Evolutionary conservation across 2,888 invertebrate genomes (phyloP).

Genomic region (Hymenopus coronatus): DNA sequence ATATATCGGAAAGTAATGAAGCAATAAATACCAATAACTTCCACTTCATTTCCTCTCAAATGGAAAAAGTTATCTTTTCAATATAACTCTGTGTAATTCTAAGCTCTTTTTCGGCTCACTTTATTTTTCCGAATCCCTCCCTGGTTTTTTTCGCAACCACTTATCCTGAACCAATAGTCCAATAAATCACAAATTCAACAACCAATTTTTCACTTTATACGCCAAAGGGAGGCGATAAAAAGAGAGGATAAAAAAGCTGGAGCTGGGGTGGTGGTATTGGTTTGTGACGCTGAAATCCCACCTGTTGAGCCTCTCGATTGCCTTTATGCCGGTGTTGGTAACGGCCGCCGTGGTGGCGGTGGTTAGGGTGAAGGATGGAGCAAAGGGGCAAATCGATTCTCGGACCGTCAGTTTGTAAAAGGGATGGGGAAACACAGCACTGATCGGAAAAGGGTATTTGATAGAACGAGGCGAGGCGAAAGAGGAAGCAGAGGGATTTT

Average conservation of each 20-base stretch:
- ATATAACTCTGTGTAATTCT: neutral
- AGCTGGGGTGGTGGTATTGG: constrained; percentile 4
- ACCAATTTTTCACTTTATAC: constrained; percentile 19
- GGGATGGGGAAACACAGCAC: constrained; percentile 1
- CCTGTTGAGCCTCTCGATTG: constrained; percentile 18
- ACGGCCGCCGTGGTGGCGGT: neutral
- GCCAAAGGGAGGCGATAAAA: neutral
- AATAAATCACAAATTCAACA: constrained; percentile 20
- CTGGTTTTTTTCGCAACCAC: neutral
- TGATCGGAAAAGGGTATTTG: constrained; percentile 18
- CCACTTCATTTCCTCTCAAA: neutral
- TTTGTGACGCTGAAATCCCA: constrained; percentile 12
- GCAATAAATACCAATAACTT: neutral
- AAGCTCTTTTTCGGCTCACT: neutral
- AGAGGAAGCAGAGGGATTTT: neutral
- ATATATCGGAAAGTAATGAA: neutral
- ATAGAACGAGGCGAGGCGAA: neutral
- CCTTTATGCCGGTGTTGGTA: constrained; percentile 7
- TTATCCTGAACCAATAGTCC: neutral
- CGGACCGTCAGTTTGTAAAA: constrained; percentile 11
- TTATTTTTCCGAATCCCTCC: neutral
- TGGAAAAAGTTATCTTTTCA: neutral
- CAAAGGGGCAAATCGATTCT: constrained; percentile 8
- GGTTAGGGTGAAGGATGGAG: neutral
- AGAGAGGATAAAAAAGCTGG: neutral